These are phyloP conservation scores for Ectemnius continuus DNA, from an alignment of 2,888 invertebrate genomes.

Conservation along the genomic window DNA sequence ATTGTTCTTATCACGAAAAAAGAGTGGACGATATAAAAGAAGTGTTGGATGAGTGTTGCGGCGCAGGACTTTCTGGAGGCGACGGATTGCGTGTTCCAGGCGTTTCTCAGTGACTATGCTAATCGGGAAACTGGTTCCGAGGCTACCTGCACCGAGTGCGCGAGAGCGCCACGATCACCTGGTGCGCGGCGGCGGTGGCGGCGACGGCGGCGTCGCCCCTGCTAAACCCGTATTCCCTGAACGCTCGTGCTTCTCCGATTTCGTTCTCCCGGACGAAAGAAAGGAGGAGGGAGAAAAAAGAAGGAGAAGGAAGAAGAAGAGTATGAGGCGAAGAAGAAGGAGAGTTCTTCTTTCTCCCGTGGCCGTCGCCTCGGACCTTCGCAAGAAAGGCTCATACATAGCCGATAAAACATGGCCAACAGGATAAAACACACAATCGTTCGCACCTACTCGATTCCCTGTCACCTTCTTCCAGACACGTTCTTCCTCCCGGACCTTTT, in stretches of 20 bases:
- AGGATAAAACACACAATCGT: conserved; percentile 8
- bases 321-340: no score
- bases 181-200: no score
- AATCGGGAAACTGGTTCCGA: conserved; percentile 24
- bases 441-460: not conserved
- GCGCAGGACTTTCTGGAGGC: no score
- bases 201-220: not conserved
- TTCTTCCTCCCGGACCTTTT: no score
- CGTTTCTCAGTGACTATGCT: conserved; percentile 18
- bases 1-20: no score
- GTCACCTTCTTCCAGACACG: not conserved
- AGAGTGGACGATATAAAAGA: no score
- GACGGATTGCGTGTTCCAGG: not conserved
- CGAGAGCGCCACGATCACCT: conserved; percentile 3
- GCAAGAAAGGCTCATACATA: not conserved
- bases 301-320: no score
- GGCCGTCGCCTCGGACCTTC: conserved; percentile 9
- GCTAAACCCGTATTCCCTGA: no score
- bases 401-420: conserved; percentile 1
- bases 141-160: conserved; percentile 16
- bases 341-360: not conserved
- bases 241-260: conserved; percentile 2
- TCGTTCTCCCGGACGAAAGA: not conserved
- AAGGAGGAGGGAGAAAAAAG: not conserved
- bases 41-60: no score